These are phyloP conservation scores for Acanthurus lineatus DNA, from an alignment of 2,797 vertebrate species.

Conservation along the genomic window DNA sequence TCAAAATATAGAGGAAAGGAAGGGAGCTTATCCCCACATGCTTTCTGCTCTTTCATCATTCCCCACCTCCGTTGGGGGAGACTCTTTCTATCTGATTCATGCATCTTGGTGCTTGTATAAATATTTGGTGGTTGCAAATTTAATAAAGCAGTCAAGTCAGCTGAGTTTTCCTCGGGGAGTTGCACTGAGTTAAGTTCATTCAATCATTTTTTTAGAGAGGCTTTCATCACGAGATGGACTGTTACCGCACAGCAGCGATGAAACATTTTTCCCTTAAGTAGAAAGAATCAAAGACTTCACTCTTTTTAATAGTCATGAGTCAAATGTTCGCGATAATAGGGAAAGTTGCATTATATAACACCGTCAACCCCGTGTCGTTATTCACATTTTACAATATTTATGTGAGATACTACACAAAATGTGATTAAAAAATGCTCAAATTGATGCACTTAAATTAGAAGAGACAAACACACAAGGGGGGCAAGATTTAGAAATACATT, in stretches of 20 bases:
- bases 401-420: not conserved
- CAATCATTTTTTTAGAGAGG: slow-evolving; percentile 27
- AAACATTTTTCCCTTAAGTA: slow-evolving; percentile 22
- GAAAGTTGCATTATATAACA: not conserved
- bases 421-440: not conserved
- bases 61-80: slow-evolving; percentile 1
- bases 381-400: slow-evolving; percentile 1
- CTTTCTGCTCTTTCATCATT: slow-evolving; percentile 40
- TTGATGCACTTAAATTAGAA: not conserved
- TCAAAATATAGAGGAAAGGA: slow-evolving; percentile 46
- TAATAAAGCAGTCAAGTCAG: slow-evolving; percentile 41
- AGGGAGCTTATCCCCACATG: slow-evolving; percentile 48
- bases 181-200: slow-evolving; percentile 31
- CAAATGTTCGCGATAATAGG: not conserved
- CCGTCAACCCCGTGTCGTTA: slow-evolving; percentile 3
- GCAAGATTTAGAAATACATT: not conserved
- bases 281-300: slow-evolving; percentile 19
- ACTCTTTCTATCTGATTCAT: slow-evolving; percentile 33
- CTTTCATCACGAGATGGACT: slow-evolving; percentile 21
- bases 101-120: slow-evolving; percentile 44
- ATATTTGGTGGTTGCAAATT: slow-evolving; percentile 61
- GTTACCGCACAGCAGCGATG: not conserved
- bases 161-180: slow-evolving; percentile 35
- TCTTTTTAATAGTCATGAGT: slow-evolving; percentile 17
- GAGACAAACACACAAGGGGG: not conserved